Base-by-base conservation (phyloP, 2,797 vertebrate genomes). In the Takifugu rubripes region DNA sequence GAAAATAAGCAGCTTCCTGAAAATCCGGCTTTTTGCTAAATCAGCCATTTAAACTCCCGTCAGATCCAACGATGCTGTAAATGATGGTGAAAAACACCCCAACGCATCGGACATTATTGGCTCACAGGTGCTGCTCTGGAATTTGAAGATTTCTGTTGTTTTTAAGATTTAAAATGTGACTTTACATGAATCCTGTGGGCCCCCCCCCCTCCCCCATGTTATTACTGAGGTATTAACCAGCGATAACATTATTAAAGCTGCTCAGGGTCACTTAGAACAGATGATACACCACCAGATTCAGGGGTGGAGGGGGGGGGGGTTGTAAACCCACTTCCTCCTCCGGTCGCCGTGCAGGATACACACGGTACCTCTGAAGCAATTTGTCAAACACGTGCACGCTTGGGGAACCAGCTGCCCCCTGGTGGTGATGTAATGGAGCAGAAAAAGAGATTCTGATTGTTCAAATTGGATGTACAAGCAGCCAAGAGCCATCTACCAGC, bases 11-110 rank as follows among this genome's bases (percentile, higher is more conserved):
- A 92, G 89, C 90, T 91, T 92, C 75, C 84, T 88, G 88, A 84
- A 81, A 88, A 90, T 86, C 92, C 94, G 94, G 90, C 85, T 92
- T 94, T 95, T 91, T 95, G 95, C 94, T 94, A 94, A 95, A 94
- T 95, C 94, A 97, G 94, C 93, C 89, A 87, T 94, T 93, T 94
- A 91, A 93, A 93, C 94, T 90, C 91, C 84, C 90, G 88, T 91
- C 92, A 92, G 91, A 92, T 92, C 92, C 91, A 92, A 92, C 95
- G 95, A 94, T 92, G 91, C 91, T 84, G 88, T 91, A 88, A 94
- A 92, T 87, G 91, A 94, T 93, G 92, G 92, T 91, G 71, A 88
- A 90, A 92, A 85, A 89, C 90, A 79, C 44, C 21, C 21, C 21
- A 21, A 21, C 21, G 21, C 21, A 21, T 21, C 21, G 21, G 21